A percentile compares a stretch with the other conserved stretches of the same genome.
Conservation (phyloP, 92 coral and sea anemone species). For the Siderastrea radians region DNA sequence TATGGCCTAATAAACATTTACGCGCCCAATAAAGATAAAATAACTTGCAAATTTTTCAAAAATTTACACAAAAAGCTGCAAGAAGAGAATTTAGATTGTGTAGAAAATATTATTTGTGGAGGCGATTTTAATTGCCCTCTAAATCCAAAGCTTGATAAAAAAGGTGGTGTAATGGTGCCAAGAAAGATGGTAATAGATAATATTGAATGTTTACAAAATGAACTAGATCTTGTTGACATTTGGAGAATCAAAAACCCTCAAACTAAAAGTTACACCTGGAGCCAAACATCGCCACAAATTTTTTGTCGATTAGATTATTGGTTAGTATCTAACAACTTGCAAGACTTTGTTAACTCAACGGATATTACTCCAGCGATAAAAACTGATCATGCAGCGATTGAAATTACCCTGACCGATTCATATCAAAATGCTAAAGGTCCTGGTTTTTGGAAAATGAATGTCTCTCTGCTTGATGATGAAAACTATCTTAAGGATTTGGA, state of each 20-base stretch:
- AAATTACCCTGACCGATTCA: too few relatives aligned
- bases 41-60: not conserved
- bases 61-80: slow-evolving; percentile 3
- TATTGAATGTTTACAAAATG: slow-evolving; percentile 16
- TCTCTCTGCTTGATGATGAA: too few relatives aligned
- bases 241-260: not conserved
- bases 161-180: slow-evolving; percentile 15
- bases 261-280: not conserved
- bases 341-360: too few relatives aligned
- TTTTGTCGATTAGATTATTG: not conserved
- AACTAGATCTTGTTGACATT: not conserved
- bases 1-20: not conserved
- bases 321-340: too few relatives aligned
- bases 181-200: slow-evolving; percentile 14
- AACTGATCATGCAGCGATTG: too few relatives aligned
- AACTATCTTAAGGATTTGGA: too few relatives aligned
- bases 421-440: too few relatives aligned
- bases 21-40: not conserved
- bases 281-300: not conserved
- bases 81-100: not conserved
- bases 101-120: not conserved
- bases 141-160: slow-evolving; percentile 7
- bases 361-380: too few relatives aligned
- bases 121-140: slow-evolving; percentile 3
- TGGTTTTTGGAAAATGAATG: too few relatives aligned